phyloP scores from a whole-genome alignment of 2,113 vertebrate species.

The Paramormyrops kingsleyae region DNA sequence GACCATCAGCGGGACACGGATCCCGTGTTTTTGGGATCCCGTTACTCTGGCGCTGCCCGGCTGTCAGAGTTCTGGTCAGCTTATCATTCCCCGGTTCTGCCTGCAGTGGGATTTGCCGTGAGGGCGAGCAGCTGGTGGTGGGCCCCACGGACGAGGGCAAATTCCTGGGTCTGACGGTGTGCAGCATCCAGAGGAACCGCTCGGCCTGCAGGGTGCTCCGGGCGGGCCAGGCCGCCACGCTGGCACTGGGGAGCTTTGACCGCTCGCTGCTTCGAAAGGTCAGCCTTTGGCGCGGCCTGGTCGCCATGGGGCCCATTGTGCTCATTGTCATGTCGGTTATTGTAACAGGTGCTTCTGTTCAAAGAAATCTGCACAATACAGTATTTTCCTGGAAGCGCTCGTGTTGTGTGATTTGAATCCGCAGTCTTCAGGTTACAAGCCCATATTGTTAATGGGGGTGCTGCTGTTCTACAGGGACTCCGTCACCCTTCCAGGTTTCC shows the following conservation, averaged over 20 bases:
- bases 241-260: constrained; percentile 86
- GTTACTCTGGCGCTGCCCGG: background rate
- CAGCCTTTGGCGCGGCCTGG: constrained; percentile 27
- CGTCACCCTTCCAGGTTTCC: background rate
- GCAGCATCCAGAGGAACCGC: constrained; percentile 95
- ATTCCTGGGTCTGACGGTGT: constrained; percentile 82
- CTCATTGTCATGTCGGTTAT: background rate
- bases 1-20: background rate
- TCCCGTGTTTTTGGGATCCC: background rate
- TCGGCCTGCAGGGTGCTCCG: constrained; percentile 86
- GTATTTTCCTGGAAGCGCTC: background rate
- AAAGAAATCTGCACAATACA: background rate
- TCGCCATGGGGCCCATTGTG: background rate
- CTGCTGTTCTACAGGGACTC: background rate
- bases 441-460: background rate
- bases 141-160: constrained; percentile 83
- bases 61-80: background rate
- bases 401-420: background rate
- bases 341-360: background rate
- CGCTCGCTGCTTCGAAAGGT: constrained; percentile 91
- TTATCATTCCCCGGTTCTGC: constrained; percentile 23
- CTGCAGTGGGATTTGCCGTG: constrained; percentile 88
- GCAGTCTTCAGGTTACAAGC: background rate
- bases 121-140: constrained; percentile 88
- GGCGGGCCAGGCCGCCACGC: constrained; percentile 89